phyloP scores from a whole-genome alignment of 2,888 invertebrate genomes.

The Sceliomorpha sp. region DNA sequence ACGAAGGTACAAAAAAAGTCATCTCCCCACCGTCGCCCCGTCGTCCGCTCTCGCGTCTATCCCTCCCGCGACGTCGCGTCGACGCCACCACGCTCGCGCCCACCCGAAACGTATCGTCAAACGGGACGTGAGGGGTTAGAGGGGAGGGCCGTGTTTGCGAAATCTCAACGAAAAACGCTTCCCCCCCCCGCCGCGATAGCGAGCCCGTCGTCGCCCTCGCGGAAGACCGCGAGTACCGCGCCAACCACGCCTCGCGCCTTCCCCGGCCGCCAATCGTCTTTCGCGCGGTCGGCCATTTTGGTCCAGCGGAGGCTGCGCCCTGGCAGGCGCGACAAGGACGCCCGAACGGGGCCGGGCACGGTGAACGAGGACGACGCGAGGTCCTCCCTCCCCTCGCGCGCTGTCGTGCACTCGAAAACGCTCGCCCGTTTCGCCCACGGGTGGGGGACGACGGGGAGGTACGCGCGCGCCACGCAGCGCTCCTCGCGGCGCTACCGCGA shows the following conservation, averaged over 20 bases:
- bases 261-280: conserved; percentile 19
- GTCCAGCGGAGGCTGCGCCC: conserved; percentile 57
- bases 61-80: conserved; percentile 2
- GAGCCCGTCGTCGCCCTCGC: conserved; percentile 1
- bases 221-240: neutral
- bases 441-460: conserved; percentile 16
- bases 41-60: no score
- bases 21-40: conserved; percentile 22
- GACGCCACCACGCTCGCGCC: neutral
- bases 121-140: neutral
- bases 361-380: neutral
- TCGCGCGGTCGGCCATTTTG: conserved; percentile 47
- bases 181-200: neutral
- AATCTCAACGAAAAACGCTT: neutral
- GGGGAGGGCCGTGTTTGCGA: neutral
- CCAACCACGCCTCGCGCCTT: conserved; percentile 6
- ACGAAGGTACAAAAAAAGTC: conserved; percentile 34
- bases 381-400: conserved; percentile 4
- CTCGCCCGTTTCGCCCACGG: neutral
- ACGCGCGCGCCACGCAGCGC: conserved; percentile 18
- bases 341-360: neutral
- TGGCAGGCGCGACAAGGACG: neutral
- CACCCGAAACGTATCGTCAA: neutral
- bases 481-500: conserved; percentile 52
- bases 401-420: neutral